Evolutionary conservation across 2,797 vertebrate genomes (phyloP).

Genomic region (Amniataba percoides): DNA sequence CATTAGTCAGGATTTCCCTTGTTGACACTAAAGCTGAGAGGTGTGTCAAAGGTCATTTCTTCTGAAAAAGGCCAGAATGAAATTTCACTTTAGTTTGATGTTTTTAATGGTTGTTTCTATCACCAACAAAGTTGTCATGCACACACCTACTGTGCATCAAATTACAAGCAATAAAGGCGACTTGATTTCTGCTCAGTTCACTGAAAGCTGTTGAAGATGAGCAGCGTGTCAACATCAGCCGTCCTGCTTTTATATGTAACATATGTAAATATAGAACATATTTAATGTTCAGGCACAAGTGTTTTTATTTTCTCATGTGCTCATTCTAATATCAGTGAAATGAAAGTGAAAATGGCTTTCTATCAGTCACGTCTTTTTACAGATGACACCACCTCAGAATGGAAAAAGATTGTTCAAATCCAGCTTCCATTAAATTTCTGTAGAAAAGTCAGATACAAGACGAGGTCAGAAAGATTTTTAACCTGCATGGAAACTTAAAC

Average conservation of each 20-base stretch:
- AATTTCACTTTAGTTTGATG: background rate
- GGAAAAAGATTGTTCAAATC: background rate
- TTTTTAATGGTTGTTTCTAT: constrained; percentile 1
- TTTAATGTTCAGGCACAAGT: background rate
- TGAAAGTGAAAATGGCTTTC: background rate
- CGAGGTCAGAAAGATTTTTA: too few relatives aligned
- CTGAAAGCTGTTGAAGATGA: background rate
- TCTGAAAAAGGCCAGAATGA: background rate
- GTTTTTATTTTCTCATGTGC: background rate
- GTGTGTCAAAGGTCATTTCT: constrained; percentile 10
- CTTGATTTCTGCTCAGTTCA: background rate
- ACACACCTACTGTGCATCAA: background rate
- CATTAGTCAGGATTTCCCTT: background rate
- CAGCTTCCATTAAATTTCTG: background rate
- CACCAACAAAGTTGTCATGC: constrained; percentile 15
- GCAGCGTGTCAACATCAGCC: background rate
- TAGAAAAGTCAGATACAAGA: background rate
- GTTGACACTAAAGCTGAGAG: background rate
- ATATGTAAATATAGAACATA: too few relatives aligned
- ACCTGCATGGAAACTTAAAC: background rate
- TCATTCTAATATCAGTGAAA: background rate
- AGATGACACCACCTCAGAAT: background rate
- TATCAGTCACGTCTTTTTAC: background rate
- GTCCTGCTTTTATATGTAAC: background rate
- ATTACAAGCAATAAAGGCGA: constrained; percentile 24